Evolutionary conservation across 2,113 vertebrate species (phyloP).

Genomic region (Cricetomys ansorgei): DNA sequence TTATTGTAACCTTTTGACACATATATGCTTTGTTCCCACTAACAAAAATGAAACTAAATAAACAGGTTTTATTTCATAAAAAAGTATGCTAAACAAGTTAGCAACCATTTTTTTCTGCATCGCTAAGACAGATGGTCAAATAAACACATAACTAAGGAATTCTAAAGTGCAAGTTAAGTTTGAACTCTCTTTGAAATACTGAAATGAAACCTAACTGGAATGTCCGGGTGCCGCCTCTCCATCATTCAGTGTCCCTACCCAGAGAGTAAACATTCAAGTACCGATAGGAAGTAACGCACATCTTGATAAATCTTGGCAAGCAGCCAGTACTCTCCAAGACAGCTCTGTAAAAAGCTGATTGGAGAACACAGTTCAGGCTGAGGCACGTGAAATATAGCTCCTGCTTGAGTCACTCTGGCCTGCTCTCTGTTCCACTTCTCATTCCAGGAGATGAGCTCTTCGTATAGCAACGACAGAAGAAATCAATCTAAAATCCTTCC

Average conservation of each 20-base stretch:
- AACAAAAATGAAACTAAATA: slow-evolving; percentile 40
- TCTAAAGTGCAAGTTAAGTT: slow-evolving; percentile 24
- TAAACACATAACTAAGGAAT: neutral
- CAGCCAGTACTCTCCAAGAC: neutral
- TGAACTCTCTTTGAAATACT: slow-evolving; percentile 18
- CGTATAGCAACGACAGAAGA: neutral
- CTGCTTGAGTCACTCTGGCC: neutral
- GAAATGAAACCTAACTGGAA: neutral
- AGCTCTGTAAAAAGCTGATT: neutral
- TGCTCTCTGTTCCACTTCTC: neutral
- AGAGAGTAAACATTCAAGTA: neutral
- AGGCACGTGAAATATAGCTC: neutral
- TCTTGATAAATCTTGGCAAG: neutral
- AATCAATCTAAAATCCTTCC: neutral
- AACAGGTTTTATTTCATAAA: neutral
- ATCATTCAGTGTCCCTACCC: neutral
- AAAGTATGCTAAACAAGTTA: neutral
- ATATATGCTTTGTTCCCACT: neutral
- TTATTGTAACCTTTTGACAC: neutral
- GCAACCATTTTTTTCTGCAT: slow-evolving; percentile 31
- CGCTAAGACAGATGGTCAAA: slow-evolving; percentile 23
- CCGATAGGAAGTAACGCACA: neutral
- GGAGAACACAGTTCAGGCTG: neutral
- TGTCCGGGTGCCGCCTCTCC: neutral
- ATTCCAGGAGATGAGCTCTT: neutral